A percentile compares a stretch with the other conserved stretches of the same genome.
Evolutionary conservation across 92 coral and sea anemone species (phyloP).

Genomic region (Palythoa caribaeorum): DNA sequence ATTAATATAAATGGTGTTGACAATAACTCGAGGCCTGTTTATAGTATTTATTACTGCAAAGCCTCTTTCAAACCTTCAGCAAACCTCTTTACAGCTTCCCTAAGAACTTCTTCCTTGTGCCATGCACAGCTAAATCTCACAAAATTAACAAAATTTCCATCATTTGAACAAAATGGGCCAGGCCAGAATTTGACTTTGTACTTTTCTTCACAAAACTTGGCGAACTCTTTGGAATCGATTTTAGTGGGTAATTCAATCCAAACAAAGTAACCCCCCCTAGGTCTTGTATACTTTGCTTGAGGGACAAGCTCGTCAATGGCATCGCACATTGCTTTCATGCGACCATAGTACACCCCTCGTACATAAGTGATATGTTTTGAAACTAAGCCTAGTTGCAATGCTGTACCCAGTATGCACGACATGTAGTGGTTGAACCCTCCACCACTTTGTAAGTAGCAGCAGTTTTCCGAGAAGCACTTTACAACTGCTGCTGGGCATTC

Average conservation of each 20-base stretch:
- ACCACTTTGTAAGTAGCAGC: conserved; percentile 73
- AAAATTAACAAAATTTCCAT: conserved; percentile 82
- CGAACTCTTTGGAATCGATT: conserved; percentile 65
- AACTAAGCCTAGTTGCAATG: conserved; percentile 78
- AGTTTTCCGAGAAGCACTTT: conserved; percentile 40
- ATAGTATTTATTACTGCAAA: conserved; percentile 3
- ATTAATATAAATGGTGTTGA: too few relatives aligned
- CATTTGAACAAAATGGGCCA: conserved; percentile 78
- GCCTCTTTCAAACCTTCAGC: conserved; percentile 76
- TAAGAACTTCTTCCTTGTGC: conserved; percentile 64
- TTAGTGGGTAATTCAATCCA: conserved; percentile 83
- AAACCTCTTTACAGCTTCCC: conserved; percentile 66
- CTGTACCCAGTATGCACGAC: conserved; percentile 85
- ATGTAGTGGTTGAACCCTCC: conserved; percentile 93
- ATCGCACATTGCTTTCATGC: conserved; percentile 79
- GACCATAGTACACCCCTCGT: conserved; percentile 62
- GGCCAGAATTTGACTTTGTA: conserved; percentile 72
- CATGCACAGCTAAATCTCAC: conserved; percentile 77
- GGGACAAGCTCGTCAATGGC: conserved; percentile 84
- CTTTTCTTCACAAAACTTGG: conserved; percentile 66
- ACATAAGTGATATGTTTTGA: conserved; percentile 65
- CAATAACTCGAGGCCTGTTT: too few relatives aligned
- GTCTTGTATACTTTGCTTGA: conserved; percentile 68
- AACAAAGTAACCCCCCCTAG: conserved; percentile 91
- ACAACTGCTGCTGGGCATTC: conserved; percentile 79